Conservation (phyloP, 2,888 invertebrate genomes). For the Rhorus exstirpatorius region DNA sequence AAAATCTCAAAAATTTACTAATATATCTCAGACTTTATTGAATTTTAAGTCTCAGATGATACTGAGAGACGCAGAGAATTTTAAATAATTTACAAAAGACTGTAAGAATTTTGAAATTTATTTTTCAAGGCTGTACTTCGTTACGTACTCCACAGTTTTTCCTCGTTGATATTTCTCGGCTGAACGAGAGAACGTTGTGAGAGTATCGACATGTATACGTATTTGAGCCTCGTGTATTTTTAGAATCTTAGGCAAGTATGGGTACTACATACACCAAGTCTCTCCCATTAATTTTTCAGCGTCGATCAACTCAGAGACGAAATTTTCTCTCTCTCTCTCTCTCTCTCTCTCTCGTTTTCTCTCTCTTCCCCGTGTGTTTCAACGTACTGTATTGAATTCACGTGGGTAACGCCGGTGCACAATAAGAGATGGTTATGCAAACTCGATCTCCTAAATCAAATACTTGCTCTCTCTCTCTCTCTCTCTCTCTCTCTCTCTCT, state of each 20-base stretch:
- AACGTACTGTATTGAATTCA: constrained; percentile 37
- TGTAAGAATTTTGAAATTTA: background rate
- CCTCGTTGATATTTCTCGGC: background rate
- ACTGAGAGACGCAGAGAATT: no score
- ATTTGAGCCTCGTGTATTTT: background rate
- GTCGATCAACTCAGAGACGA: constrained; percentile 22
- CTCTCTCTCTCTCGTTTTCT: background rate
- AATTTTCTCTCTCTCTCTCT: constrained; percentile 7
- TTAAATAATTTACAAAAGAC: no score
- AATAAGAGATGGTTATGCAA: constrained; percentile 56
- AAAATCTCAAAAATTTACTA: no score
- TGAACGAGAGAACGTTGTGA: background rate
- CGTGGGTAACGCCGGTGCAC: constrained; percentile 20
- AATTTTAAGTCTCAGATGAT: no score
- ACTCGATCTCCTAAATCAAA: constrained; percentile 72
- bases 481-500: constrained; percentile 19
- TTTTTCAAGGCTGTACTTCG: background rate
- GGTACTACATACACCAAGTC: constrained; percentile 52
- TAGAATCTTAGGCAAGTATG: constrained; percentile 29
- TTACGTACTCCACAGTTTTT: background rate
- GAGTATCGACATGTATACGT: constrained; percentile 10
- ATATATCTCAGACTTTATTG: no score
- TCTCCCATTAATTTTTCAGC: constrained; percentile 54
- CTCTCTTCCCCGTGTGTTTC: background rate
- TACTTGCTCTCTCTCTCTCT: constrained; percentile 58